These are phyloP conservation scores for Cheilosia scutellata DNA, from an alignment of 2,888 invertebrate genomes.

Conservation along the genomic window DNA sequence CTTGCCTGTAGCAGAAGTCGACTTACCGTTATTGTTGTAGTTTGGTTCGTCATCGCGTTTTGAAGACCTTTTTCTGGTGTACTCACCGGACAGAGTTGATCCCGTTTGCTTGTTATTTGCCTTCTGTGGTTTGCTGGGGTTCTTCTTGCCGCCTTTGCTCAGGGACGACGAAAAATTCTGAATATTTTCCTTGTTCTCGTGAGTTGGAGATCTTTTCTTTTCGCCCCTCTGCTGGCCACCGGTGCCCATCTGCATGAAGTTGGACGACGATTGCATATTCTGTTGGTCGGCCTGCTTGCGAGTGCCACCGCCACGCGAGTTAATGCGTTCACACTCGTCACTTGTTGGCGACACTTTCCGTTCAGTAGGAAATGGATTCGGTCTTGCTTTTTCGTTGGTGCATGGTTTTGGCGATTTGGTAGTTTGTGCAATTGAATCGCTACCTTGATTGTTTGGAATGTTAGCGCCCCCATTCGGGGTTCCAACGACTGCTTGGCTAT, in stretches of 20 bases:
- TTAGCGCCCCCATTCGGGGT: constrained; percentile 75
- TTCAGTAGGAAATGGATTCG: constrained; percentile 31
- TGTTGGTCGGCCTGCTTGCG: constrained; percentile 39
- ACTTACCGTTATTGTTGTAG: constrained; percentile 33
- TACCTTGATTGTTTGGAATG: constrained; percentile 33
- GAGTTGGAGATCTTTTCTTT: constrained; percentile 83
- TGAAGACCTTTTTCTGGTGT: constrained; percentile 50
- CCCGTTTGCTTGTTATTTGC: constrained; percentile 79
- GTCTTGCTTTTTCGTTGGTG: constrained; percentile 29
- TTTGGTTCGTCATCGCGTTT: constrained; percentile 52
- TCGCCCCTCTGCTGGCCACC: constrained; percentile 79
- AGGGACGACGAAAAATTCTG: constrained; percentile 77
- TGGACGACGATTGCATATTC: constrained; percentile 1
- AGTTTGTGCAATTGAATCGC: constrained; percentile 19
- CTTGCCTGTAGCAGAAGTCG: constrained; percentile 3
- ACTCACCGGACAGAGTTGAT: constrained; percentile 8
- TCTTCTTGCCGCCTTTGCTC: constrained; percentile 59
- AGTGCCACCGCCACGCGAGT: constrained; percentile 22
- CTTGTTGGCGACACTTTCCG: constrained; percentile 52
- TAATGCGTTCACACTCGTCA: constrained; percentile 49
- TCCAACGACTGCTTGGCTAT: constrained; percentile 85
- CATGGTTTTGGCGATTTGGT: constrained; percentile 38
- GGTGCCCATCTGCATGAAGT: neutral
- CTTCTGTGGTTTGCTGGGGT: constrained; percentile 66
- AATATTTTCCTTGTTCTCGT: constrained; percentile 83